Percentiles rank a stretch among this genome's conserved stretches.
Evolutionary conservation across 2,888 invertebrate species (phyloP).

Genomic region (Rhingia rostrata): DNA sequence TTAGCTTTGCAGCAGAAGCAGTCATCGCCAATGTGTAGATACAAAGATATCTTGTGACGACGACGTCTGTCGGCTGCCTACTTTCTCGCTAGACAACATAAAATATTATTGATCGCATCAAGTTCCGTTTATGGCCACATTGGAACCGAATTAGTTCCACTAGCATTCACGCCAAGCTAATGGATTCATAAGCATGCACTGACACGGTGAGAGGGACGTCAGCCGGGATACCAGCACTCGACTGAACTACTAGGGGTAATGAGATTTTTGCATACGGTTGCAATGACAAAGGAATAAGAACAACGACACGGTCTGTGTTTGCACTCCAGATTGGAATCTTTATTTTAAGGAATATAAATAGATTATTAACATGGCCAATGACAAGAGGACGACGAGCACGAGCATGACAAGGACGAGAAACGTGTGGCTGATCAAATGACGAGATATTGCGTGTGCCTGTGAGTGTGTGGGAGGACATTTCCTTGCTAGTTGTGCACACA

Average conservation of each 20-base stretch:
- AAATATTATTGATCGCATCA: conserved; percentile 73
- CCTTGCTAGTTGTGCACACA: conserved; percentile 1
- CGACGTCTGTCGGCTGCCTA: conserved; percentile 56
- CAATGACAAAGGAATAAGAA: conserved; percentile 41
- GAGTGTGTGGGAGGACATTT: not conserved
- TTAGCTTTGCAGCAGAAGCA: conserved; percentile 8
- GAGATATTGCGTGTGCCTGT: conserved; percentile 2
- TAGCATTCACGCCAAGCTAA: conserved; percentile 58
- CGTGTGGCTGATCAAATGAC: conserved; percentile 8
- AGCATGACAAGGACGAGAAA: conserved; percentile 10
- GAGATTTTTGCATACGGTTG: conserved; percentile 57
- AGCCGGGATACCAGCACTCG: not conserved
- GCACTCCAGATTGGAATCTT: conserved; percentile 62
- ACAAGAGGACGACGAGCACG: conserved; percentile 4
- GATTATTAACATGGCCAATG: conserved; percentile 58
- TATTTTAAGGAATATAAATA: conserved; percentile 63
- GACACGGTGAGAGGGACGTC: not conserved
- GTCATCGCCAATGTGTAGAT: conserved; percentile 18
- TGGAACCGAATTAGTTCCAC: conserved; percentile 67
- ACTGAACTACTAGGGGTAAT: conserved; percentile 42
- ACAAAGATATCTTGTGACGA: conserved; percentile 31
- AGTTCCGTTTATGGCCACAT: conserved; percentile 66
- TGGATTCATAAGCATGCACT: conserved; percentile 64
- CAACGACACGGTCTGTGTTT: conserved; percentile 62
- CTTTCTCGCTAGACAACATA: conserved; percentile 69